A percentile compares a stretch with the other conserved stretches of the same genome.
phyloP scores from a whole-genome alignment of 2,113 vertebrate genomes.

The Anser brachyrhynchus region DNA sequence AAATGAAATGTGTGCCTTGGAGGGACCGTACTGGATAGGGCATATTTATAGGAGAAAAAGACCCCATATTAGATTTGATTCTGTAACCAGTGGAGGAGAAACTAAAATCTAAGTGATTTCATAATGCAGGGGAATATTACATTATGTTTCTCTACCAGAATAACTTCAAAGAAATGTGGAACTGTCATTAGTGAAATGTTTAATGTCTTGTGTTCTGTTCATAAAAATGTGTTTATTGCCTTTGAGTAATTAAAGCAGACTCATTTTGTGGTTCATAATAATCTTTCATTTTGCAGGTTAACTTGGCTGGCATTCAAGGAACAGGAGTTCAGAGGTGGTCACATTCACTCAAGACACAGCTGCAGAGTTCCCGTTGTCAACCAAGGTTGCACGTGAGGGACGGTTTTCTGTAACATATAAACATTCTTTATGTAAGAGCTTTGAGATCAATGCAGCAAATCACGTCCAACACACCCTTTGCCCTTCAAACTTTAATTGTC shows the following conservation, averaged over 20 bases:
- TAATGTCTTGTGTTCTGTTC: neutral
- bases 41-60: constrained; percentile 29
- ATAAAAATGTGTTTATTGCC: neutral
- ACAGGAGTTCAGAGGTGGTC: neutral
- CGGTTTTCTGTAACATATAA: neutral
- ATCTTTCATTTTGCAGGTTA: neutral
- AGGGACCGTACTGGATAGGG: constrained; percentile 11
- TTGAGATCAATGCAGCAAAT: neutral
- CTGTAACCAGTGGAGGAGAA: constrained; percentile 25
- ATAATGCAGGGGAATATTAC: constrained; percentile 16
- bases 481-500: neutral
- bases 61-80: neutral
- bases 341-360: rapidly evolving
- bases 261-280: neutral
- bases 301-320: neutral
- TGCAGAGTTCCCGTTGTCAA: neutral
- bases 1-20: constrained; percentile 71
- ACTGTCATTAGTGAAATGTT: constrained; percentile 6
- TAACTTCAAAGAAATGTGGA: constrained; percentile 45
- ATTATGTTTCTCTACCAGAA: constrained; percentile 29
- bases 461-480: neutral
- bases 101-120: constrained; percentile 50
- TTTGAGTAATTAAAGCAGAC: neutral
- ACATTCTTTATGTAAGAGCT: neutral
- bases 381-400: neutral